Evolutionary conservation across 1,140 invertebrate species (phyloP).

Genomic region (Drosophila sechellia): DNA sequence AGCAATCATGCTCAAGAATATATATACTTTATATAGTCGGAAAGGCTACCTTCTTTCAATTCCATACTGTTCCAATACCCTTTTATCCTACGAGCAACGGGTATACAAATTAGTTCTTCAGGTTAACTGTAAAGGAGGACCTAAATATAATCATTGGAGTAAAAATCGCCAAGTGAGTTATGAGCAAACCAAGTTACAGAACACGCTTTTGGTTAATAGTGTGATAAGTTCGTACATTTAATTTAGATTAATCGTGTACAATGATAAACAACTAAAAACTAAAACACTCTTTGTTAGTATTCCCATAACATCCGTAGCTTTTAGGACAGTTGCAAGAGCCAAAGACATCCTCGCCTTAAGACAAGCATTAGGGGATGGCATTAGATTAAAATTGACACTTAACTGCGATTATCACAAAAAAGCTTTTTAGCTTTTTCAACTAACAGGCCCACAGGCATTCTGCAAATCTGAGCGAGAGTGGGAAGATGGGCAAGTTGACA

Average conservation of each 20-base stretch:
- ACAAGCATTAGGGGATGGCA: conserved; percentile 21
- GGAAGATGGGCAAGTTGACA: conserved; percentile 6
- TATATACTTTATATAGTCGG: no score
- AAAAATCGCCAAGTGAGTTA: no score
- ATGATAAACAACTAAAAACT: not conserved
- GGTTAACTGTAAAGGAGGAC: no score
- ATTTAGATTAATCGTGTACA: not conserved
- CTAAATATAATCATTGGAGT: no score
- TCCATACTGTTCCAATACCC: no score
- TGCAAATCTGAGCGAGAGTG: not conserved
- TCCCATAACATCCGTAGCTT: not conserved
- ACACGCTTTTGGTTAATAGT: not conserved
- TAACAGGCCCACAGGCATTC: conserved; percentile 20
- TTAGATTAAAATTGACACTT: conserved; percentile 77
- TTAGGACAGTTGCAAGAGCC: not conserved
- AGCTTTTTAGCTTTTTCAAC: conserved; percentile 64
- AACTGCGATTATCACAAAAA: conserved; percentile 70
- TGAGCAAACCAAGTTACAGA: not conserved
- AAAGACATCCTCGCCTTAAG: conserved; percentile 1
- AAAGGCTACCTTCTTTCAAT: no score
- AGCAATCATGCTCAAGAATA: no score
- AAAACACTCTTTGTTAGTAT: not conserved
- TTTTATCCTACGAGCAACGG: no score
- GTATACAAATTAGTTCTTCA: no score
- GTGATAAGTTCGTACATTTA: no score